These are phyloP conservation scores for Drosophila kikkawai DNA, from an alignment of 1,140 invertebrate species.

Conservation along the genomic window DNA sequence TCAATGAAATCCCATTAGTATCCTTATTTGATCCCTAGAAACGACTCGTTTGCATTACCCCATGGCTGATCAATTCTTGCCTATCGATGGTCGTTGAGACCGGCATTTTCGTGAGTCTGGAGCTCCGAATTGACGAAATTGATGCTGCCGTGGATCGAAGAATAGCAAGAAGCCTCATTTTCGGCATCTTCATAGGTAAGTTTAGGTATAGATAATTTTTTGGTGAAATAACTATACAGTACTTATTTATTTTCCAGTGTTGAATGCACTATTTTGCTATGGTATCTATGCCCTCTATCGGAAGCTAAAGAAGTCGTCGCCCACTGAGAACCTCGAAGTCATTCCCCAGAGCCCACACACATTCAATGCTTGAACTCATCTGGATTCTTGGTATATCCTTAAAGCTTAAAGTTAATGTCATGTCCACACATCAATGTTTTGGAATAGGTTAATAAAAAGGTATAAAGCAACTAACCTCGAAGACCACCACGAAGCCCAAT, in stretches of 20 bases:
- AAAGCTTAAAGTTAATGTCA: neutral
- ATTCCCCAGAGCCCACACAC: slow-evolving; percentile 38
- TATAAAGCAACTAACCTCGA: slow-evolving; percentile 89
- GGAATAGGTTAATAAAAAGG: slow-evolving; percentile 28
- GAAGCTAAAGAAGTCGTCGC: slow-evolving; percentile 56
- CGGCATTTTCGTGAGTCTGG: slow-evolving; percentile 72
- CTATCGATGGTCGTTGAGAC: slow-evolving; percentile 73
- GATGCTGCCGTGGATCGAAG: slow-evolving; percentile 77
- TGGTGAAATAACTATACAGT: neutral
- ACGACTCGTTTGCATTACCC: slow-evolving; percentile 80
- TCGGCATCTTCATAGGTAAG: slow-evolving; percentile 74
- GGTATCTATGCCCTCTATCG: slow-evolving; percentile 76
- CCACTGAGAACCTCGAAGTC: slow-evolving; percentile 65
- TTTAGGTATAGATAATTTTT: neutral
- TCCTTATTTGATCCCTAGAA: slow-evolving; percentile 32
- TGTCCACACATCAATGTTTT: slow-evolving; percentile 23
- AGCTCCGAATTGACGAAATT: slow-evolving; percentile 78
- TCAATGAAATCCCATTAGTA: neutral
- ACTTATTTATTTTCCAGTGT: slow-evolving; percentile 35
- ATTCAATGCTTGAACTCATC: slow-evolving; percentile 18
- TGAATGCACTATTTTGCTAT: slow-evolving; percentile 72
- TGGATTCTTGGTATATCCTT: slow-evolving; percentile 1
- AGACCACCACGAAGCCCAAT: slow-evolving; percentile 96
- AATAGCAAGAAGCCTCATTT: slow-evolving; percentile 76
- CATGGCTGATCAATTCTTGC: slow-evolving; percentile 76